Base-by-base conservation (phyloP, 1,140 invertebrate genomes). In the Stegodyphus mimosarum region DNA sequence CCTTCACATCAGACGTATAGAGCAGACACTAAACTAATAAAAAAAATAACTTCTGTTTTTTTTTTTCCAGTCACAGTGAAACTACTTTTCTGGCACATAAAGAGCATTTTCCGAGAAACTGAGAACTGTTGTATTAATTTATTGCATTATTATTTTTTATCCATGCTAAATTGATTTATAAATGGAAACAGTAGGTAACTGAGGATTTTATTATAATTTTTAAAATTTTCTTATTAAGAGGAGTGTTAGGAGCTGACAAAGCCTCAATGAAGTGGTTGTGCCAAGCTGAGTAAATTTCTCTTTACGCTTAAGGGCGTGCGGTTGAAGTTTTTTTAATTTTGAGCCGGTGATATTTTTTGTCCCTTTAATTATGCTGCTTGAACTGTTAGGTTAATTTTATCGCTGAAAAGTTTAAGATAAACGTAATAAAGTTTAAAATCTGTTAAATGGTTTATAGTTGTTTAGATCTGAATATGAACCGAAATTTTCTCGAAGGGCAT, bases 1-100 rank as follows among this genome's bases (percentile, higher is more conserved):
- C 80, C 80, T 83, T 83, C 80, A 83, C 13, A 83, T 74, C 80
- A 48, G 53, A 69, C 17, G 51, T 66, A 77, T 77, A 18, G 48
- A 64, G 55, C 60, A 74, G 70, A 81, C 80, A 74, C 18, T 52
- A 64, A 69, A 80, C 55, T 52, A 83, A 66, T 66, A 48, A 73
- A 83, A 83, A 52, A 51, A 66, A 52, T 13, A 80, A 49, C 3
- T 33, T 33, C 33, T 33, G 33, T 3, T 33, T 33, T 33, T 33
- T 33, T 33, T 33, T 33, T 33, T 33, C 33, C 33, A 33, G 33
- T 33, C 33, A 33, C 33, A 33, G 33, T 33, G 33, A 33, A 33
- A 33, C 33, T 33, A 33, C 33, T 33, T 33, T 33, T 33, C 33
- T 33, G 33, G 33, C 33, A 33, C 3, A 33, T 33, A 33, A 33